Evolutionary conservation across 2,113 vertebrate species (phyloP).

Genomic region (Prinia subflava): DNA sequence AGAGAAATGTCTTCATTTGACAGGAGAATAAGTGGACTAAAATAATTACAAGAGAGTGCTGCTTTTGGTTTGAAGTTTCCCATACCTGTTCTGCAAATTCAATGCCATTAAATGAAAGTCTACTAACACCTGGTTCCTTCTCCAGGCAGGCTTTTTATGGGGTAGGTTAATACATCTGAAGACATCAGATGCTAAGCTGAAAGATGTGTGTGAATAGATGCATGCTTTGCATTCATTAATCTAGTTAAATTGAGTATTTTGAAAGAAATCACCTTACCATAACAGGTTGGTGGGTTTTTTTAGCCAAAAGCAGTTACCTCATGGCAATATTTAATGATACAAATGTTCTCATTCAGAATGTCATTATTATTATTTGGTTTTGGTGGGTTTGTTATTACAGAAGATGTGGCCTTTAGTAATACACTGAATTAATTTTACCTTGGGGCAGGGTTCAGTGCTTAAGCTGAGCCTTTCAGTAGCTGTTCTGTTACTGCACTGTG

Average conservation of each 20-base stretch:
- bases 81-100: background rate
- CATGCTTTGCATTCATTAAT: background rate
- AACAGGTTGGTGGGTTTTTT: background rate
- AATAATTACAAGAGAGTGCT: background rate
- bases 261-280: background rate
- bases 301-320: background rate
- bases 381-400: background rate
- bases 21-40: background rate
- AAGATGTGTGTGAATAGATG: background rate
- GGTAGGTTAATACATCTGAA: background rate
- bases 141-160: background rate
- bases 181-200: background rate
- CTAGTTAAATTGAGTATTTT: background rate
- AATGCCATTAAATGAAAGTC: background rate
- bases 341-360: background rate
- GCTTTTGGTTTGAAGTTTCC: background rate
- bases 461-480: background rate
- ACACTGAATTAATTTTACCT: background rate
- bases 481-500: background rate
- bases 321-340: background rate
- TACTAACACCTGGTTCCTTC: background rate
- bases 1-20: background rate
- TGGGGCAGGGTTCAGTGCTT: background rate
- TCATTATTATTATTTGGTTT: background rate
- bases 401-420: background rate